A percentile compares a stretch with the other conserved stretches of the same genome.
Conservation (phyloP, 2,113 vertebrate genomes). For the Mormyrus lacerda region DNA sequence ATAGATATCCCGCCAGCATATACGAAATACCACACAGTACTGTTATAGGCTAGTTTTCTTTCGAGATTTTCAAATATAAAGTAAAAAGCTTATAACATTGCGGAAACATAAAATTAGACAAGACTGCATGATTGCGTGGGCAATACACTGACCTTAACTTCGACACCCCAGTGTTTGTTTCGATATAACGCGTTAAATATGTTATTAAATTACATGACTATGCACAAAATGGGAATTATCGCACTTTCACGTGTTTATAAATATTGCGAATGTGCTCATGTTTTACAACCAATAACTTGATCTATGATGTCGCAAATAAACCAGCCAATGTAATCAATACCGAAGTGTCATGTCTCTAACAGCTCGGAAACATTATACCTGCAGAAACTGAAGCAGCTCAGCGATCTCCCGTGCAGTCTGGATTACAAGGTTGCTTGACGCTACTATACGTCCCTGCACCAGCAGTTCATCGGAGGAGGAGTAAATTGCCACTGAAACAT, state of each 20-base stretch:
- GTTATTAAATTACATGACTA: not conserved
- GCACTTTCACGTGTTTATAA: not conserved
- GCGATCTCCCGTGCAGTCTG: not conserved
- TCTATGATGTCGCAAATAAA: not conserved
- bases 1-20: not conserved
- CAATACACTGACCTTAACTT: constrained; percentile 3
- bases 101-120: not conserved
- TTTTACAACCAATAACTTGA: not conserved
- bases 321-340: not conserved
- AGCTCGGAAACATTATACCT: constrained; percentile 9
- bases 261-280: not conserved
- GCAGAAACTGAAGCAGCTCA: not conserved
- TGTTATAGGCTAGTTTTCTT: not conserved
- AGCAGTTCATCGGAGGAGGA: constrained; percentile 16
- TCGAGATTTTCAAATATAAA: not conserved
- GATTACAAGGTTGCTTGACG: not conserved
- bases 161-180: not conserved
- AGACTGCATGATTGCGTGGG: not conserved
- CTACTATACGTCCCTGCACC: constrained; percentile 18
- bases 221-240: not conserved
- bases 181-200: not conserved
- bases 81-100: not conserved
- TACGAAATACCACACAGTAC: not conserved
- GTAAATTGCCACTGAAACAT: not conserved
- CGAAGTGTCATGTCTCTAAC: not conserved